These are phyloP conservation scores for Motacilla tschutschensis DNA, from an alignment of 2,113 vertebrate species.

Conservation along the genomic window DNA sequence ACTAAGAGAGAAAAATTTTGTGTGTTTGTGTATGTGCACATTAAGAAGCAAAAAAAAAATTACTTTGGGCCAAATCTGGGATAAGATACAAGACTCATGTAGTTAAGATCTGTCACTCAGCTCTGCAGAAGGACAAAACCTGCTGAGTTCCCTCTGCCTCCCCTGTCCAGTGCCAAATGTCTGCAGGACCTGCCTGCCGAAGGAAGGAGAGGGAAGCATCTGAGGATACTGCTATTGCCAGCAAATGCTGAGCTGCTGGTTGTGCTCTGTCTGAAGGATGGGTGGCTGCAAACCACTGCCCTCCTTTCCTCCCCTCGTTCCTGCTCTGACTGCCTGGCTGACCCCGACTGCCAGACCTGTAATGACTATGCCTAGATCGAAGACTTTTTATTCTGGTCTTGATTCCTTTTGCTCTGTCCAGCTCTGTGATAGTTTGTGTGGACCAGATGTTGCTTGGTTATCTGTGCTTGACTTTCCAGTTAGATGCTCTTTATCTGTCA, in stretches of 20 bases:
- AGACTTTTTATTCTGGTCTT: background rate
- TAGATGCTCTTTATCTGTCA: conserved; percentile 8
- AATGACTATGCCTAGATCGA: background rate
- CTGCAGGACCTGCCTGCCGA: background rate
- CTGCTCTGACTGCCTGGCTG: background rate
- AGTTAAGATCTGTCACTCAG: background rate
- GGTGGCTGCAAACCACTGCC: background rate
- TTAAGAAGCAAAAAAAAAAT: background rate
- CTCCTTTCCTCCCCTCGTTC: background rate
- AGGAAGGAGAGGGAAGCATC: background rate
- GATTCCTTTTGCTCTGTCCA: background rate
- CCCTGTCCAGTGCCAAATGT: background rate
- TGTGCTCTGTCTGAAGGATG: background rate
- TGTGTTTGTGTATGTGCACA: background rate
- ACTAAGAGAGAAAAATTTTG: background rate
- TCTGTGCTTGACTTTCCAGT: background rate
- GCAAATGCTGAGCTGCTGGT: background rate
- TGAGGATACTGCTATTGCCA: background rate
- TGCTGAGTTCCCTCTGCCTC: background rate
- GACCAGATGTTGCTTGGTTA: background rate
- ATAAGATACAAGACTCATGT: background rate
- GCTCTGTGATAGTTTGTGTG: background rate
- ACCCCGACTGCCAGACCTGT: background rate
- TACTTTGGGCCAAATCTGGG: background rate
- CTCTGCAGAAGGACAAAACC: conserved; percentile 7